phyloP scores from a whole-genome alignment of 2,888 invertebrate genomes.

The Nebria salina region DNA sequence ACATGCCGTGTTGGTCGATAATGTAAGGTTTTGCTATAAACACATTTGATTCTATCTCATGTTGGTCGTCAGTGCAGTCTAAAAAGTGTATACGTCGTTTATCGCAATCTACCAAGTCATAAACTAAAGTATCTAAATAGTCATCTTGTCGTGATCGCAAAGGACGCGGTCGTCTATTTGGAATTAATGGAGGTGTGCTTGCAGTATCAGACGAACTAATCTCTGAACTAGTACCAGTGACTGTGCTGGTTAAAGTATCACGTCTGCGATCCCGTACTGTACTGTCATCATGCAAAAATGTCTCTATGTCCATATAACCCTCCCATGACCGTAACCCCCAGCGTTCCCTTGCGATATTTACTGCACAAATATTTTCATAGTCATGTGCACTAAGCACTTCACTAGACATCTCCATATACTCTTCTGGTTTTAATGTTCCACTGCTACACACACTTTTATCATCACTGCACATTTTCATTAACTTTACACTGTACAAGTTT shows the following conservation, averaged over 20 bases:
- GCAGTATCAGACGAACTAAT: slow-evolving; percentile 63
- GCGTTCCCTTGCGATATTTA: slow-evolving; percentile 72
- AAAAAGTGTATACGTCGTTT: slow-evolving; percentile 46
- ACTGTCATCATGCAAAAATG: slow-evolving; percentile 71
- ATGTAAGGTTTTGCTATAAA: slow-evolving; percentile 69
- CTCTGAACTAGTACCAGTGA: slow-evolving; percentile 67
- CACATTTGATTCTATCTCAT: slow-evolving; percentile 55
- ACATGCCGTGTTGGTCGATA: slow-evolving; percentile 66
- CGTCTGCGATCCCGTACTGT: slow-evolving; percentile 68
- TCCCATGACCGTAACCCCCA: slow-evolving; percentile 74
- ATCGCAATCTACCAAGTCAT: slow-evolving; percentile 60
- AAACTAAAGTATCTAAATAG: slow-evolving; percentile 67
- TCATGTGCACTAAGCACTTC: slow-evolving; percentile 72
- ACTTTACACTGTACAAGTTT: slow-evolving; percentile 31
- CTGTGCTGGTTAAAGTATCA: slow-evolving; percentile 64
- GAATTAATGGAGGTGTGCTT: slow-evolving; percentile 57
- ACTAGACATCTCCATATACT: slow-evolving; percentile 58
- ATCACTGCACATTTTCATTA: slow-evolving; percentile 38
- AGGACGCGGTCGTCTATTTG: slow-evolving; percentile 55
- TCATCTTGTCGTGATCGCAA: slow-evolving; percentile 60
- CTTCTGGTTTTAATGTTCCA: slow-evolving; percentile 37
- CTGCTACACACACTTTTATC: slow-evolving; percentile 44
- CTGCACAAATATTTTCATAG: slow-evolving; percentile 73
- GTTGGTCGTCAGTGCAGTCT: slow-evolving; percentile 48
- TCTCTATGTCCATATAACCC: slow-evolving; percentile 73